Evolutionary conservation across 2,888 invertebrate genomes (phyloP), one percentile per base, ranked within the genome.

Genomic region (Ophonus ardosiacus): DNA sequence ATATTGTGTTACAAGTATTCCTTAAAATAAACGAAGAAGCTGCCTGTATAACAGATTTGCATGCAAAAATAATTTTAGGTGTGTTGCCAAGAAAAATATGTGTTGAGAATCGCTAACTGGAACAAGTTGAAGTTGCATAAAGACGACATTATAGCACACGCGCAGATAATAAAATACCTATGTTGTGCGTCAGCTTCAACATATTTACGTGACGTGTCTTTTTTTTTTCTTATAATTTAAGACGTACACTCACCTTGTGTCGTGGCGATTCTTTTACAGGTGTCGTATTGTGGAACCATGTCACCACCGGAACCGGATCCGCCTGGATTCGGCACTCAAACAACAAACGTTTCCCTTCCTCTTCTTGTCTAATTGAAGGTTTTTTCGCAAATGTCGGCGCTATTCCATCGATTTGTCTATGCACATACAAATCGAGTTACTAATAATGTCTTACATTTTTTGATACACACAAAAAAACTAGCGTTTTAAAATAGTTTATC

Each of bases 311-410:
- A 89, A 96, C 94, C 85, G 98, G 98, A 92, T 98, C 98, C 88
- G 98, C 98, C 90, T 97, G 96, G 90, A 98, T 97, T 90, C 97
- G 95, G 93, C 98, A 98, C 93, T 98, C 98, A 93, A 98, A 98
- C 89, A 98, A 94, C 88, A 98, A 93, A 91, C 97, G 94, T 93
- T 97, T 97, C 89, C 98, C 98, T 92, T 98, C 98, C 92, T 98
- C 98, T 92, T 98, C 98, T 92, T 99, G 98, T 91, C 98, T 95
- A 92, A 99, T 99, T 89, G 98, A 96, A 87, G 98, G 98, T 93
- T 98, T 98, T 93, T 98, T 98, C 92, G 98, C 96, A 93, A 99
- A 99, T 90, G 98, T 98, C 90, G 98, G 98, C 92, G 98, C 98
- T 92, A 97, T 96, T 91, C 98, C 98, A 93, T 98, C 98, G 93